A percentile compares a stretch with the other conserved stretches of the same genome.
These are phyloP conservation scores for Actenoides lindsayi DNA, from an alignment of 2,113 vertebrate genomes.

Conservation along the genomic window DNA sequence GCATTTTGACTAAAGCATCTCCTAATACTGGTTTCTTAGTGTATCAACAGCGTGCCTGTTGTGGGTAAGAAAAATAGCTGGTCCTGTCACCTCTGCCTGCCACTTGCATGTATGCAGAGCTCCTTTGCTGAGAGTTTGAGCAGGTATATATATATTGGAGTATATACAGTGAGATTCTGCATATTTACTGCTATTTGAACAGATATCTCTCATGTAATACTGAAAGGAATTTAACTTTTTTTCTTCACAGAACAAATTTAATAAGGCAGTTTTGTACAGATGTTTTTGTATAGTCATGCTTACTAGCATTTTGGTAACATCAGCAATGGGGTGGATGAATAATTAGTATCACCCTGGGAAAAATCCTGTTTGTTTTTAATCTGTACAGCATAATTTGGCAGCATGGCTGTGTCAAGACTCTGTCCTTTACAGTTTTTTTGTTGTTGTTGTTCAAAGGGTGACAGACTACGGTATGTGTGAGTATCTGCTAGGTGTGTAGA, in stretches of 20 bases:
- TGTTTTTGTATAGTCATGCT: not conserved
- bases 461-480: not conserved
- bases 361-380: conserved; percentile 7
- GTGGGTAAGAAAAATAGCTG: not conserved
- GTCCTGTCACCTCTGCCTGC: not conserved
- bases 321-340: not conserved
- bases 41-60: conserved; percentile 37
- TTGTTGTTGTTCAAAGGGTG: not conserved
- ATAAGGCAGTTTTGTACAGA: not conserved
- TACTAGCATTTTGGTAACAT: not conserved
- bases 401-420: not conserved
- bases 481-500: not conserved
- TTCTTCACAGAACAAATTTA: not conserved
- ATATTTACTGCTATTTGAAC: not conserved
- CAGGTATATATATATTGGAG: not conserved
- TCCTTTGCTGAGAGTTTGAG: not conserved
- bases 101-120: not conserved
- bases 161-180: not conserved
- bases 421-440: not conserved
- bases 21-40: conserved; percentile 11
- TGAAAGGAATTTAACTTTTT: not conserved
- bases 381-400: not conserved
- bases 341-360: not conserved
- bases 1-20: conserved; percentile 70
- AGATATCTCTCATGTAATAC: not conserved